Evolutionary conservation across 2,113 vertebrate genomes (phyloP).

Genomic region (Grantiella picta): DNA sequence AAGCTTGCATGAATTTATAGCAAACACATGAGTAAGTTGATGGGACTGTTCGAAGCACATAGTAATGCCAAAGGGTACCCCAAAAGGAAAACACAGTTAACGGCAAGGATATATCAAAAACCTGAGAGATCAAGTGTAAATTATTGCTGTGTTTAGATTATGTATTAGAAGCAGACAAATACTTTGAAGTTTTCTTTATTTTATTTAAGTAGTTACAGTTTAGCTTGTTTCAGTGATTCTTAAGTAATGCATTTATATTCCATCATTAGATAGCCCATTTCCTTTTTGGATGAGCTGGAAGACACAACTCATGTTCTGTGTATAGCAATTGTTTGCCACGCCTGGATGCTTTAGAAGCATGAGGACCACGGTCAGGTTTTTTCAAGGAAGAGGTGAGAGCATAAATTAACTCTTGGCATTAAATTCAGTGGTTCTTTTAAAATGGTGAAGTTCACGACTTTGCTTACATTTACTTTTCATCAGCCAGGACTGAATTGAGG

Average conservation of each 20-base stretch:
- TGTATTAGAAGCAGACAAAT: background rate
- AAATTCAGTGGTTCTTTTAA: constrained; percentile 61
- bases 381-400: constrained; percentile 37
- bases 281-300: constrained; percentile 50
- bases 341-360: background rate
- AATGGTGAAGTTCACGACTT: constrained; percentile 58
- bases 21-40: background rate
- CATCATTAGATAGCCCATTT: background rate
- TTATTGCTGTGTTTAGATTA: background rate
- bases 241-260: background rate
- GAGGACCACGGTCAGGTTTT: constrained; percentile 42
- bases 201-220: background rate
- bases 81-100: background rate
- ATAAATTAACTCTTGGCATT: constrained; percentile 54
- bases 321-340: constrained; percentile 44
- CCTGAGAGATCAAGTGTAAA: background rate
- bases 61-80: background rate
- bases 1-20: background rate
- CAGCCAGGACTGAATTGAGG: constrained; percentile 66
- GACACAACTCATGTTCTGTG: constrained; percentile 20
- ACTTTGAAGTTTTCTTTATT: background rate
- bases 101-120: background rate
- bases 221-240: constrained; percentile 10
- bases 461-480: constrained; percentile 72
- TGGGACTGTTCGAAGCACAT: background rate